phyloP scores from a whole-genome alignment of 2,113 vertebrate species.

The Siphamia tubifer region DNA sequence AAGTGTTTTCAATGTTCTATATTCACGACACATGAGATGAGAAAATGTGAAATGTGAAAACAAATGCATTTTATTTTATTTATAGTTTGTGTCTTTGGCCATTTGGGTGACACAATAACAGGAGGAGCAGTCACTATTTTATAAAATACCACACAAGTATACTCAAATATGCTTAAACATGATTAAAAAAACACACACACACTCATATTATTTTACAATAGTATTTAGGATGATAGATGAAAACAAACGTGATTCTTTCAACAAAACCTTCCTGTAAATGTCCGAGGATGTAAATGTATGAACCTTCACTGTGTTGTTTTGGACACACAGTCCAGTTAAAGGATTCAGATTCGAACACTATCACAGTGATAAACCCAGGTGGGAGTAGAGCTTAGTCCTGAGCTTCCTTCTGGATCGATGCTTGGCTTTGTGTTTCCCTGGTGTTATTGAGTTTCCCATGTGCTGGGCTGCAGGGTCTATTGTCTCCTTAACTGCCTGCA shows the following conservation, averaged over 20 bases:
- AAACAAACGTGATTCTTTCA: not conserved
- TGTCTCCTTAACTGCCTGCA: constrained; percentile 45
- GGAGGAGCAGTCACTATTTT: too few species aligned
- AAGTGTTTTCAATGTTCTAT: too few species aligned
- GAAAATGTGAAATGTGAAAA: too few species aligned
- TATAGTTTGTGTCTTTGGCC: too few species aligned
- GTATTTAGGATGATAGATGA: not conserved
- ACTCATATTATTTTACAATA: too few species aligned
- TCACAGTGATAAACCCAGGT: constrained; percentile 24
- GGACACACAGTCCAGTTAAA: not conserved
- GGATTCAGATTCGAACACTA: constrained; percentile 1
- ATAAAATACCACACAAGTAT: too few species aligned
- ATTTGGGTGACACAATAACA: too few species aligned
- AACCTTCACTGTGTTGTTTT: not conserved
- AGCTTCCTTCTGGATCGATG: constrained; percentile 36
- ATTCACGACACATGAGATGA: too few species aligned
- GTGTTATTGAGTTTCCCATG: constrained; percentile 40
- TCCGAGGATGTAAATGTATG: not conserved
- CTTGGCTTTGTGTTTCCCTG: constrained; percentile 34
- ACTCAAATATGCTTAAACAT: too few species aligned
- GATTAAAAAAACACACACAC: too few species aligned
- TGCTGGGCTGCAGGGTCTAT: constrained; percentile 22
- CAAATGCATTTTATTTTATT: too few species aligned
- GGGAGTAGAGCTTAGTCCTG: constrained; percentile 10
- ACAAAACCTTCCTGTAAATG: not conserved